Percentiles rank a stretch among this genome's conserved stretches.
phyloP scores from a whole-genome alignment of 2,113 vertebrate genomes.

The Mormyrus lacerda region DNA sequence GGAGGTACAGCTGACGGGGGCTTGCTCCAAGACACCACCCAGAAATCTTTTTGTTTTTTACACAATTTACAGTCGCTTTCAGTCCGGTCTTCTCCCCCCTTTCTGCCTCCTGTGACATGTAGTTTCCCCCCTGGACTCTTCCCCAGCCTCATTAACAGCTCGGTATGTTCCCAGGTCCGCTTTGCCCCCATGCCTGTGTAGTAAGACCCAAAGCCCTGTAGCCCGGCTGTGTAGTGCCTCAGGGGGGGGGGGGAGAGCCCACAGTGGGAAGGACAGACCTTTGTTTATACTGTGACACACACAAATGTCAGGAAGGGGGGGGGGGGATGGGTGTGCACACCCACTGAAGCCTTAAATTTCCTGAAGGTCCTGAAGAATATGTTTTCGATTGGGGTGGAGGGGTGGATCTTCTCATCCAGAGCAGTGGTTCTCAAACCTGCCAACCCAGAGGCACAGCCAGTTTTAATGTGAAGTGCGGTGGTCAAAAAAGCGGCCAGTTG shows the following conservation, averaged over 20 bases:
- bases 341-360: constrained; percentile 59
- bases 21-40: not conserved
- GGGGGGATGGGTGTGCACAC: constrained; percentile 25
- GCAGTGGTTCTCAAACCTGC: constrained; percentile 22
- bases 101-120: constrained; percentile 28
- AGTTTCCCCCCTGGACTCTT: not conserved
- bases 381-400: constrained; percentile 29
- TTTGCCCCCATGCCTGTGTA: not conserved
- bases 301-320: not conserved
- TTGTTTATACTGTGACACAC: constrained; percentile 24
- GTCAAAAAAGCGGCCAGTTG: not conserved
- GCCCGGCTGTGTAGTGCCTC: not conserved
- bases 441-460: not conserved
- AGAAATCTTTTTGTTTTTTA: not conserved
- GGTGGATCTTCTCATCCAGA: constrained; percentile 14
- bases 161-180: not conserved
- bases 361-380: constrained; percentile 36
- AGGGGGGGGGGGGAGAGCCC: not conserved
- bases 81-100: constrained; percentile 17
- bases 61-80: not conserved
- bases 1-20: not conserved
- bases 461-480: not conserved
- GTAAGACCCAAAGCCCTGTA: not conserved
- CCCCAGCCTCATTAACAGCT: constrained; percentile 2
- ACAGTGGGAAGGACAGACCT: constrained; percentile 30